These are phyloP conservation scores for Sisyra nigra DNA, from an alignment of 2,888 invertebrate genomes.

Conservation along the genomic window DNA sequence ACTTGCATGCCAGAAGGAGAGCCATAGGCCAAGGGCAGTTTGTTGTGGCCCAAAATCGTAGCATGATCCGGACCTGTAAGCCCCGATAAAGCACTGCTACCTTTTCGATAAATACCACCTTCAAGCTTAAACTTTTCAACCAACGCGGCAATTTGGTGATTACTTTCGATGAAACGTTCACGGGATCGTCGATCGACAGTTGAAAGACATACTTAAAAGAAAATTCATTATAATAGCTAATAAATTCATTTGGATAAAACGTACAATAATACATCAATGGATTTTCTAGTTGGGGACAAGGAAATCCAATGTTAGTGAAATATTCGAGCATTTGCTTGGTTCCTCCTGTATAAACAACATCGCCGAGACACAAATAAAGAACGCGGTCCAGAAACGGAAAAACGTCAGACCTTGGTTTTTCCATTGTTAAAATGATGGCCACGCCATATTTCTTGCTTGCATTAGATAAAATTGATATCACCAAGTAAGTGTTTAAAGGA, in stretches of 20 bases:
- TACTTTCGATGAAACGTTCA: slow-evolving; percentile 84
- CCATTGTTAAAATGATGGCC: slow-evolving; percentile 80
- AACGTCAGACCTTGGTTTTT: slow-evolving; percentile 86
- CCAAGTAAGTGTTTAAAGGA: slow-evolving; percentile 85
- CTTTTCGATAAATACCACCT: slow-evolving; percentile 60
- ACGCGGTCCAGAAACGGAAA: slow-evolving; percentile 89
- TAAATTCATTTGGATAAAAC: slow-evolving; percentile 24
- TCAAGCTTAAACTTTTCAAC: slow-evolving; percentile 85
- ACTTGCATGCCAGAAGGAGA: slow-evolving; percentile 51
- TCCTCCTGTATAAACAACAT: slow-evolving; percentile 82
- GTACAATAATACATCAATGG: slow-evolving; percentile 95
- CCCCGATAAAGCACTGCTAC: slow-evolving; percentile 35
- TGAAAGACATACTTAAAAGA: slow-evolving; percentile 48
- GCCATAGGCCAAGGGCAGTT: slow-evolving; percentile 59
- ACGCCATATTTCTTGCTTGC: slow-evolving; percentile 80
- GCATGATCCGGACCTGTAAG: slow-evolving; percentile 28
- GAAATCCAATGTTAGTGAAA: slow-evolving; percentile 89
- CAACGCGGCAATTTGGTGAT: slow-evolving; percentile 79
- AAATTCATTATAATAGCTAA: no score
- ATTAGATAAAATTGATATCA: slow-evolving; percentile 85
- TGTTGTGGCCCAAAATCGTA: slow-evolving; percentile 40
- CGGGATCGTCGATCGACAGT: slow-evolving; percentile 68
- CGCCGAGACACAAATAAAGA: slow-evolving; percentile 76
- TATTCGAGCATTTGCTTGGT: slow-evolving; percentile 88
- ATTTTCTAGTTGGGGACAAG: slow-evolving; percentile 92